Evolutionary conservation across 2,888 invertebrate species (phyloP), one percentile per base, ranked within the genome.

Genomic region (Drosophila kambysellisi): DNA sequence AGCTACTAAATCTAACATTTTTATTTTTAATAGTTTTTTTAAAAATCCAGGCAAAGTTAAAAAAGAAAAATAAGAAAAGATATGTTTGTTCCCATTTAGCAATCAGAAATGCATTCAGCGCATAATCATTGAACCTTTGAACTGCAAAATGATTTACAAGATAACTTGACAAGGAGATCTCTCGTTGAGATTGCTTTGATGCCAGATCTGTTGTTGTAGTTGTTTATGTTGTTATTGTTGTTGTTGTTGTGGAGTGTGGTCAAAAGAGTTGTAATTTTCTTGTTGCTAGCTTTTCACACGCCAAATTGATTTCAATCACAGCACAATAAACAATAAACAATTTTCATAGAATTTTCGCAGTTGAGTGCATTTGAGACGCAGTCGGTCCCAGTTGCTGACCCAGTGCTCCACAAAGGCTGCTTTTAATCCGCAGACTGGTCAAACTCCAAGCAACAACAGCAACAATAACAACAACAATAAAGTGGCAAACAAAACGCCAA

Each of bases 241-340:
- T 35, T 64, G 20, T 25, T 25, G 20, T 25, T 25, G 59, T 60
- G 29, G 5, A 46, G 41, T 51, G 25, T 35, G 35, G 33, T 33
- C n/a, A 51, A 50, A 54, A 37, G 56, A 61, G 48, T 57, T 59
- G 51, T n/a, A 33, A 35, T 41, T 12, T n/a, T 43, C 2, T 46
- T 46, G 46, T 46, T 46, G 46, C 54, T n/a, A 33, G 59, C 56
- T 48, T 68, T 81, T 72, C 66, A 61, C 86, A 86, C 68, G 71
- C 67, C 73, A 89, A 89, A 87, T 84, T 87, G 83, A 89, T 79
- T 83, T 89, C 76, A 84, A 84, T 87, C 29, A 39, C 17, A 25
- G 17, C 33, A 25, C 25, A 25, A 25, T 25, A 20, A 3, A 83
- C 79, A 83, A 83, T 88, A 75, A 88, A 83, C 69, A 79, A 89